A percentile compares a stretch with the other conserved stretches of the same genome.
These are phyloP conservation scores for Glandiceps talaboti DNA, from an alignment of 53 echinoderm and acorn worm species.

Conservation along the genomic window DNA sequence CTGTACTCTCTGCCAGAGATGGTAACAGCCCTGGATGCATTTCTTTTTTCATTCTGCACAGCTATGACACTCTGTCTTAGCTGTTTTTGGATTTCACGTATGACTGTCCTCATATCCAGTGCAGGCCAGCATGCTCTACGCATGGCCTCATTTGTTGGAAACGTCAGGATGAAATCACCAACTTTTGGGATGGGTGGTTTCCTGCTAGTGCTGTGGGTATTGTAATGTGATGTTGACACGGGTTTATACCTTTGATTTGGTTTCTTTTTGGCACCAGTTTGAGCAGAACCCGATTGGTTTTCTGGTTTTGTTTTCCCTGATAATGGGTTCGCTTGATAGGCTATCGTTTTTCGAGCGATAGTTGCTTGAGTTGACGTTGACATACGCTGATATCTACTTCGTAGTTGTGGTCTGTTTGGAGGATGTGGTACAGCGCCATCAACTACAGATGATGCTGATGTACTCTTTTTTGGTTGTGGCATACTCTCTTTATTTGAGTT, in stretches of 20 bases:
- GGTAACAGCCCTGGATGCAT: not conserved
- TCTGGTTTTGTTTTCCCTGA: not conserved
- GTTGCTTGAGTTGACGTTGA: not conserved
- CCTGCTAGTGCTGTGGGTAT: not conserved
- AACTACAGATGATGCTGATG: too few species aligned
- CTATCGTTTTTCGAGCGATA: not conserved
- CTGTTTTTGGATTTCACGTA: constrained; percentile 49
- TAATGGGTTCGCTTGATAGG: not conserved
- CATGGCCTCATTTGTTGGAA: constrained; percentile 58
- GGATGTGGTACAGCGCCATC: not conserved
- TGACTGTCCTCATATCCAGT: constrained; percentile 45
- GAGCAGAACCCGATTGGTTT: constrained; percentile 4
- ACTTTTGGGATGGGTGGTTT: constrained; percentile 18
- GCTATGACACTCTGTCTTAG: constrained; percentile 1
- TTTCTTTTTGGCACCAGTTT: constrained; percentile 1
- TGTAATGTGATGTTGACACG: not conserved
- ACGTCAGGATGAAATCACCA: constrained; percentile 53
- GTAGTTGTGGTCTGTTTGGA: not conserved
- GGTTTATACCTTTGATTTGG: constrained; percentile 1
- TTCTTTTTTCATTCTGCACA: not conserved
- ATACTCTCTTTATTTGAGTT: not conserved
- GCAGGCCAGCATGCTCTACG: constrained; percentile 38
- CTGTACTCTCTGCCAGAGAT: not conserved
- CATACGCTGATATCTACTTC: not conserved
- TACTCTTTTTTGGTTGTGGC: too few species aligned